A percentile compares a stretch with the other conserved stretches of the same genome.
These are phyloP conservation scores for Paradisaea rubra DNA, from an alignment of 2,113 vertebrate genomes.

Conservation along the genomic window DNA sequence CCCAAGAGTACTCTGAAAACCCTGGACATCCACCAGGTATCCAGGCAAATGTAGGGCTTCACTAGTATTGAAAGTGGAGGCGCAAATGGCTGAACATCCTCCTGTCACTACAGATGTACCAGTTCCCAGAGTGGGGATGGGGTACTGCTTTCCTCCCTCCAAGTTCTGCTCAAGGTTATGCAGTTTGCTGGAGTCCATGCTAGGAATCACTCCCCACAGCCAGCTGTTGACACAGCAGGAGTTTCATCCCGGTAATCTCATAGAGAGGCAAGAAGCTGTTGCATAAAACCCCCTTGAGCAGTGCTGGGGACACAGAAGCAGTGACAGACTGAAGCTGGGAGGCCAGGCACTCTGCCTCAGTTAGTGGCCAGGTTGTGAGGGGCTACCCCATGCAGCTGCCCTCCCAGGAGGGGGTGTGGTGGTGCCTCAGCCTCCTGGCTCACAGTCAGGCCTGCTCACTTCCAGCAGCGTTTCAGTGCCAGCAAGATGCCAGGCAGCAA, in stretches of 20 bases:
- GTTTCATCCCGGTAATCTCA: background rate
- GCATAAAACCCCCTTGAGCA: background rate
- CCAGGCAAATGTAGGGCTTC: background rate
- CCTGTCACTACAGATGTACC: background rate
- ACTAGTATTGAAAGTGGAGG: background rate
- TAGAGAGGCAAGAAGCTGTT: rapidly evolving
- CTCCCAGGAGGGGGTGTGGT: rapidly evolving
- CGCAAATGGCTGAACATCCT: background rate
- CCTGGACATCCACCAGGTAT: background rate
- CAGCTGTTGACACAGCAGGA: background rate
- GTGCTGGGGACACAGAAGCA: background rate
- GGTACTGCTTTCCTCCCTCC: background rate
- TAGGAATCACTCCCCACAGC: background rate
- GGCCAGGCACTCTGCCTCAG: background rate
- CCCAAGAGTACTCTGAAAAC: background rate
- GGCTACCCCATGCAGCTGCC: background rate
- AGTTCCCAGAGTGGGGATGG: background rate
- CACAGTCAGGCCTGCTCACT: background rate
- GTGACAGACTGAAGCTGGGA: background rate
- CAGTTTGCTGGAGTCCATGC: background rate
- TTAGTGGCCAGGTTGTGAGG: background rate
- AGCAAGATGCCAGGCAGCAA: background rate
- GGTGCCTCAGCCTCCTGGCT: background rate
- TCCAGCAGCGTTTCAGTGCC: background rate
- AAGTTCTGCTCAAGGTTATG: background rate